Percentiles rank a stretch among this genome's conserved stretches.
phyloP scores from a whole-genome alignment of 2,888 invertebrate genomes.

The Caenorhabditis becei region DNA sequence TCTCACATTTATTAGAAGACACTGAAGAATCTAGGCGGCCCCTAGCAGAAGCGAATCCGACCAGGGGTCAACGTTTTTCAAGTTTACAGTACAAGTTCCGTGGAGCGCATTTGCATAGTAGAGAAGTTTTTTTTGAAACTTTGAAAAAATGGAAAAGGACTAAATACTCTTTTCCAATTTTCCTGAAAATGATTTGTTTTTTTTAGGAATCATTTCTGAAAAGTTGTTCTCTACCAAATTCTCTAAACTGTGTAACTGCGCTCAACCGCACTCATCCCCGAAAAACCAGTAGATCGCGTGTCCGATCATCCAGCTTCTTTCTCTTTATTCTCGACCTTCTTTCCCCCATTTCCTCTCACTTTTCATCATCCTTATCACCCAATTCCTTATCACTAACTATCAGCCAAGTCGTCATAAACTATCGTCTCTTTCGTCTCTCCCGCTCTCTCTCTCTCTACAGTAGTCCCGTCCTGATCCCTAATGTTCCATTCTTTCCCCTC shows the following conservation, averaged over 20 bases:
- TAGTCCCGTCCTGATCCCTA: constrained; percentile 2
- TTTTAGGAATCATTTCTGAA: too few species aligned
- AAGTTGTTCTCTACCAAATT: too few species aligned
- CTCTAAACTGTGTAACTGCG: too few species aligned
- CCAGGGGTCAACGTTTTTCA: too few species aligned
- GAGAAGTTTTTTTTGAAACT: too few species aligned
- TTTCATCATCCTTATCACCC: constrained; percentile 7
- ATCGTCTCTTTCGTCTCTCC: neutral
- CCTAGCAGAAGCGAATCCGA: neutral
- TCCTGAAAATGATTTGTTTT: too few species aligned
- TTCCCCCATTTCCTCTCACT: constrained; percentile 1
- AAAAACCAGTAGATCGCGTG: too few species aligned
- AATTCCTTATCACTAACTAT: constrained; percentile 9
- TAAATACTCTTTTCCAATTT: too few species aligned
- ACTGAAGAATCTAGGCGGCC: neutral
- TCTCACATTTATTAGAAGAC: constrained; percentile 41
- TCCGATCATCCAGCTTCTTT: too few species aligned
- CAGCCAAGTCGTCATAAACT: constrained; percentile 5
- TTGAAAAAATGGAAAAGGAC: too few species aligned
- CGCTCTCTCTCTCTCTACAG: constrained; percentile 7
- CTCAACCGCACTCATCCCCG: too few species aligned
- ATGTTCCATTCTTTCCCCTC: constrained; percentile 26
- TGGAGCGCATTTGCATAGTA: too few species aligned
- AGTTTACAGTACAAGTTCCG: neutral
- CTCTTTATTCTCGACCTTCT: neutral